Base-by-base conservation (phyloP, 2,888 invertebrate species). In the Stenchaetothrips biformis region DNA sequence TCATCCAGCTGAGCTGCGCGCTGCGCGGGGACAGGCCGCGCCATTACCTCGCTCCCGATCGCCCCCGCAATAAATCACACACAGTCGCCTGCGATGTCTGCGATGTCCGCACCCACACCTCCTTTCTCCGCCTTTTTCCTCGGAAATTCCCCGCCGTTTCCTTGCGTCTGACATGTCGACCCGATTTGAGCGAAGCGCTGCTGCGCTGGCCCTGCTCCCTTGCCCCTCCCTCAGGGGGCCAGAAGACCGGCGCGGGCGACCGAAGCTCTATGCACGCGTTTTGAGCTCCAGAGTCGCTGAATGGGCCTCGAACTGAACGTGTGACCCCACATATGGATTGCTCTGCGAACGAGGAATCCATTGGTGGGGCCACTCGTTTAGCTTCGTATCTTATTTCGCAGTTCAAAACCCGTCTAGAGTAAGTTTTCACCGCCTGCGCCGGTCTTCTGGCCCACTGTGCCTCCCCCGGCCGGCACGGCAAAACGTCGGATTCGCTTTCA, bases 11-110 rank as follows among this genome's bases (percentile, higher is more conserved):
- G 67, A 67, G 67, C 21, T 9, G 67, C 13, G 53, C 53, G 53
- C 7, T 7, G n/a, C n/a, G n/a, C 1, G 6, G 62, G 7, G 67
- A 67, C 67, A 67, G 62, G n/a, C n/a, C 37, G 37, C 37, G 37
- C 37, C 37, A 37, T 4, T 37, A 37, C 37, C 37, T 37, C 67
- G 67, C 21, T 67, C n/a, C 67, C 67, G 67, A 67, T 67, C 67
- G 21, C 67, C 21, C n/a, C n/a, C 21, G 67, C 21, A 67, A 67
- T 67, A 67, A 67, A 67, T 67, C 67, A 67, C 67, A n/a, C 53
- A 53, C 13, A 53, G 53, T 53, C 53, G 21, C 21, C 21, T 21
- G 37, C 37, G 37, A 37, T 37, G 37, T 37, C 37, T 37, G 37
- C 37, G 37, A 37, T 37, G 37, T 37, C 37, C 4, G 37, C 37